Conservation (phyloP, 2,113 vertebrate species). For the Raphicerus campestris region DNA sequence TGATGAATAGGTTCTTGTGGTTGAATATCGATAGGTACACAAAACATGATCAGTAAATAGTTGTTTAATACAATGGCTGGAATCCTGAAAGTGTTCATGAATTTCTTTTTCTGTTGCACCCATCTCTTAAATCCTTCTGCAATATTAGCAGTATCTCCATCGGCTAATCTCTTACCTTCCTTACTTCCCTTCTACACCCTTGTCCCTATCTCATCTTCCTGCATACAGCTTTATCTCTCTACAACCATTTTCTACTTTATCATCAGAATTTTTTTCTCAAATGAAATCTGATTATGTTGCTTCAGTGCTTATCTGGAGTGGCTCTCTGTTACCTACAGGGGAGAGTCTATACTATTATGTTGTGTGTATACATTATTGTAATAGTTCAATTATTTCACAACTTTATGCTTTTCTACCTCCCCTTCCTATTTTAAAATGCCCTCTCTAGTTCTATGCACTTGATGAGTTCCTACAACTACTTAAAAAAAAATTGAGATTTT, state of each 20-base stretch:
- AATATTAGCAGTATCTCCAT: not conserved
- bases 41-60: not conserved
- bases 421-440: not conserved
- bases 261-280: not conserved
- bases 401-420: not conserved
- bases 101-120: not conserved
- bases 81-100: not conserved
- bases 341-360: not conserved
- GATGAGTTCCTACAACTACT: not conserved
- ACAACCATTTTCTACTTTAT: not conserved
- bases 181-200: not conserved
- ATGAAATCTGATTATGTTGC: not conserved
- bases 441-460: not conserved
- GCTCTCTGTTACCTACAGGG: not conserved
- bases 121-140: not conserved
- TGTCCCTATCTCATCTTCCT: not conserved
- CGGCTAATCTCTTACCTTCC: not conserved
- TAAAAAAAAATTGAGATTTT: not conserved
- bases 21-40: not conserved
- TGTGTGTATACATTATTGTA: not conserved
- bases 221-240: not conserved
- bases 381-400: not conserved
- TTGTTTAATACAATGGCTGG: not conserved
- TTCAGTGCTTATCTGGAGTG: not conserved
- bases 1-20: not conserved